Evolutionary conservation across 2,888 invertebrate species (phyloP).

Genomic region (Pardosa pseudoannulata): DNA sequence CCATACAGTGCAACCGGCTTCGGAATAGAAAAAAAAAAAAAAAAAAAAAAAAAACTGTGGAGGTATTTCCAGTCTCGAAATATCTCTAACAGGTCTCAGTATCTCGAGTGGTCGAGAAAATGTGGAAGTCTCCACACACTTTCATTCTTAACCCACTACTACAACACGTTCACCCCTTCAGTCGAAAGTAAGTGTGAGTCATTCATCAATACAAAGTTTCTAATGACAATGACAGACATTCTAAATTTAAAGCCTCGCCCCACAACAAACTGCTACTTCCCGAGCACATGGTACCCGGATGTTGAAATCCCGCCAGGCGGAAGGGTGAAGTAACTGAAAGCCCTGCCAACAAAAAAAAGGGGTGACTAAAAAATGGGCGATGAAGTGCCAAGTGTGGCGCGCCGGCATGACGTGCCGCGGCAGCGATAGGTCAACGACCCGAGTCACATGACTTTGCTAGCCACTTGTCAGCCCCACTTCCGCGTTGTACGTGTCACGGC

Average conservation of each 20-base stretch:
- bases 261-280: background rate
- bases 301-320: constrained; percentile 52
- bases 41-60: too few species aligned
- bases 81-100: too few species aligned
- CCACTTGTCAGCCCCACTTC: constrained; percentile 64
- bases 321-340: constrained; percentile 37
- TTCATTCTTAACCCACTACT: too few species aligned
- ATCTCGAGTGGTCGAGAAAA: too few species aligned
- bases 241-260: background rate
- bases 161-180: too few species aligned
- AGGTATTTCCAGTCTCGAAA: too few species aligned
- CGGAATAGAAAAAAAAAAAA: too few species aligned
- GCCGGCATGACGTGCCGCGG: constrained; percentile 38
- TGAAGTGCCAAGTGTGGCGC: constrained; percentile 55
- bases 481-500: constrained; percentile 65
- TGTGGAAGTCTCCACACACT: too few species aligned
- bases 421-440: constrained; percentile 53
- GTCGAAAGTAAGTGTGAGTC: background rate
- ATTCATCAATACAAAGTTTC: background rate
- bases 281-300: constrained; percentile 22
- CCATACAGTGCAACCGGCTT: too few species aligned
- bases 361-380: constrained; percentile 25
- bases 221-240: constrained; percentile 6
- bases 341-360: constrained; percentile 19
- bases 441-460: constrained; percentile 57